A percentile compares a stretch with the other conserved stretches of the same genome.
These are phyloP conservation scores for Macrotis lagotis DNA, from an alignment of 2,113 vertebrate genomes.

Conservation along the genomic window DNA sequence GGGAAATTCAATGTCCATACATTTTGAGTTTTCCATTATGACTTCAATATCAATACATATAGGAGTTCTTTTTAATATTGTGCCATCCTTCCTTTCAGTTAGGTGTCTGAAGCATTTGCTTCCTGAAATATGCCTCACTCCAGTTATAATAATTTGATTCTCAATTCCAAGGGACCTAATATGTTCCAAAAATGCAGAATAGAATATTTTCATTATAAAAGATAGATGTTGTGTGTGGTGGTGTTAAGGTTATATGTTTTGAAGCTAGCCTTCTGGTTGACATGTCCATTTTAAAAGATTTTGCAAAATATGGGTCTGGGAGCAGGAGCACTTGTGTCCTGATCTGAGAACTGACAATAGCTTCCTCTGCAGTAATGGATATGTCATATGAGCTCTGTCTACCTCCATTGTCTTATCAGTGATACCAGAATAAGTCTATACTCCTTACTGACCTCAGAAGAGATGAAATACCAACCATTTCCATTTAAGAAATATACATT, in stretches of 20 bases:
- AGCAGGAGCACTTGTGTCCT: conserved; percentile 16
- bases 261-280: not conserved
- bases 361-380: conserved; percentile 22
- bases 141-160: not conserved
- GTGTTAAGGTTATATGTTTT: not conserved
- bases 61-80: conserved; percentile 5
- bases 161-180: not conserved
- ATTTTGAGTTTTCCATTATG: not conserved
- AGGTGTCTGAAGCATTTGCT: conserved; percentile 38
- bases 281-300: conserved; percentile 39
- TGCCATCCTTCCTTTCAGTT: conserved; percentile 7
- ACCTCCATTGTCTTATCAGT: conserved; percentile 45
- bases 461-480: conserved; percentile 42
- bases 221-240: not conserved
- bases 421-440: not conserved
- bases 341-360: conserved; percentile 38
- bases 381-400: conserved; percentile 24
- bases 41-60: conserved; percentile 4
- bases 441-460: conserved; percentile 15
- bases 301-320: not conserved
- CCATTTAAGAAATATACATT: conserved; percentile 18
- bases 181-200: conserved; percentile 21
- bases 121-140: conserved; percentile 34
- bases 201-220: not conserved
- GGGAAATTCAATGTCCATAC: conserved; percentile 31